Percentiles rank a stretch among this genome's conserved stretches.
Evolutionary conservation across 2,888 invertebrate species (phyloP).

Genomic region (Scotopteryx bipunctaria): DNA sequence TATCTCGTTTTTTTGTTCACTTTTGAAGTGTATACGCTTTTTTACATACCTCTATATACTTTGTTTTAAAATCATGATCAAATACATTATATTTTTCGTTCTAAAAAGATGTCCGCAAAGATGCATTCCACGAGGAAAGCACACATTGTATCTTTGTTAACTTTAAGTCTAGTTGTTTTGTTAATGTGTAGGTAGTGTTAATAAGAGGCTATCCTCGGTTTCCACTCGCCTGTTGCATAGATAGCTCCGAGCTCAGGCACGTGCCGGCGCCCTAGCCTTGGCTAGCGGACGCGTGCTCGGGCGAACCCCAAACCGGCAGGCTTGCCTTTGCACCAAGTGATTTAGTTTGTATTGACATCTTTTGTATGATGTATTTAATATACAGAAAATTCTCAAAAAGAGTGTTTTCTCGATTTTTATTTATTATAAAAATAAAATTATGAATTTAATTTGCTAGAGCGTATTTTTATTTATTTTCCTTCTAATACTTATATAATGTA

Average conservation of each 20-base stretch:
- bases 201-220: constrained; percentile 79
- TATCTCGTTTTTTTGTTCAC: constrained; percentile 72
- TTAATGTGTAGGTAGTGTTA: constrained; percentile 59
- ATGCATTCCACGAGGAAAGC: constrained; percentile 73
- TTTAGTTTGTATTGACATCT: constrained; percentile 83
- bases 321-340: constrained; percentile 84
- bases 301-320: constrained; percentile 72
- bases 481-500: too few species aligned
- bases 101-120: constrained; percentile 68
- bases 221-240: constrained; percentile 73
- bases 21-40: constrained; percentile 80
- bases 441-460: constrained; percentile 81
- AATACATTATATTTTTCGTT: constrained; percentile 72
- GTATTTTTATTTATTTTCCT: constrained; percentile 49
- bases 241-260: constrained; percentile 52
- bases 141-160: constrained; percentile 72
- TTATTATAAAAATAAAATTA: constrained; percentile 83
- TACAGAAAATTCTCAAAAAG: constrained; percentile 77
- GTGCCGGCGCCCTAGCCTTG: constrained; percentile 26
- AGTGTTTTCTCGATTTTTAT: constrained; percentile 81
- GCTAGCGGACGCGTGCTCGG: constrained; percentile 40
- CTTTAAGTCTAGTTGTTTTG: constrained; percentile 71
- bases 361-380: constrained; percentile 83
- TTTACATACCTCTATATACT: constrained; percentile 79
- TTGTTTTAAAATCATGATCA: constrained; percentile 79